Evolutionary conservation across 2,113 vertebrate genomes (phyloP), one percentile per base, ranked within the genome.

Genomic region (Prionailurus viverrinus): DNA sequence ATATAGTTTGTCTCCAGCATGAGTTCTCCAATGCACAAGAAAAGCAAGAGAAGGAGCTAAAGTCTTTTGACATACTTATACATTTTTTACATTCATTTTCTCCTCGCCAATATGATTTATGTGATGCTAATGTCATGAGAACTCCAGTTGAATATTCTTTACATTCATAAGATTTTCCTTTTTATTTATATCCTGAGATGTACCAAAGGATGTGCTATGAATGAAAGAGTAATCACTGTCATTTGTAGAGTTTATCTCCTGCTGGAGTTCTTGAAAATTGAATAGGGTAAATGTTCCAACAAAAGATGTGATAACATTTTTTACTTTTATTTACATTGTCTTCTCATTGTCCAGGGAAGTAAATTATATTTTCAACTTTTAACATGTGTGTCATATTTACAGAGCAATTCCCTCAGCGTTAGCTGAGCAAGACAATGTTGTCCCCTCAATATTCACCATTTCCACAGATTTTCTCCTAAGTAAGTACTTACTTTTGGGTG

Each of bases 321-420:
- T 71, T 68, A 63, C 12, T 45, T 4, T 61, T 82, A 73, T 39
- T 81, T 74, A n/a, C 15, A 29, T 68, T 61, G 12, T 9, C 41
- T 76, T 68, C 0, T 25, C 88, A 15, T 41, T 88, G 31, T 68
- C 81, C 39, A 45, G 23, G 81, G 61, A 53, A 53, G 31, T 68
- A 87, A 91, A 91, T 74, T 87, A 27, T 71, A 11, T 58, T 82
- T 82, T 90, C 61, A 68, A 81, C 55, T 66, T 89, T 91, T 45
- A n/a, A n/a, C 13, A n/a, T 39, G 0, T 69, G 4, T 80, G 4
- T 84, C 16, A 11, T 74, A 27, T 58, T 81, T 91, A 29, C 36
- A 4, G 74, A 74, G n/a, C 33, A 61, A 73, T 10, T 89, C 7
- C 33, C 19, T 74, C 66, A 61, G 12, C 61, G n/a, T 14, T n/a